Evolutionary conservation across 2,888 invertebrate genomes (phyloP).

Genomic region (Cheilosia pagana): DNA sequence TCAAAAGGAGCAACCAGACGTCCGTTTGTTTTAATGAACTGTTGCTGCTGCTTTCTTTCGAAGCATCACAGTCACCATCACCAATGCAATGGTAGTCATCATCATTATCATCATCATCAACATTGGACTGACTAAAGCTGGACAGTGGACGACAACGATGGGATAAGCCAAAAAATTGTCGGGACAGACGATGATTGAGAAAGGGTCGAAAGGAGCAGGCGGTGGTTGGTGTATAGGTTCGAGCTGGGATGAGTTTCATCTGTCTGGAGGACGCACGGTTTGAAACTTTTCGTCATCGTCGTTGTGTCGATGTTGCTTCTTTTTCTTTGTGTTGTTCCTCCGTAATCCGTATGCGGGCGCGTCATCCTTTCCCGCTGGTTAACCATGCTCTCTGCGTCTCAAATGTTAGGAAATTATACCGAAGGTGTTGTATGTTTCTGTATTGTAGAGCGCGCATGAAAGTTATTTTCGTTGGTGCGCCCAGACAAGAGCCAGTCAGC

Average conservation of each 20-base stretch:
- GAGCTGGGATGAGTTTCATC: slow-evolving; percentile 29
- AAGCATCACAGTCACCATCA: slow-evolving; percentile 19
- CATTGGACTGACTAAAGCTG: slow-evolving; percentile 14
- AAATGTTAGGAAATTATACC: slow-evolving; percentile 35
- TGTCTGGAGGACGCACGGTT: slow-evolving; percentile 25
- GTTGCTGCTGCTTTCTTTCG: slow-evolving; percentile 46
- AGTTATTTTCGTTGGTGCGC: slow-evolving; percentile 22
- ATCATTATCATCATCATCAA: slow-evolving; percentile 2
- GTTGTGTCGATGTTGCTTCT: slow-evolving; percentile 12
- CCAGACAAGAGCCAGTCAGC: slow-evolving; percentile 59
- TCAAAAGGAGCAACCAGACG: slow-evolving; percentile 42
- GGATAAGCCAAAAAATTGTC: slow-evolving; percentile 55
- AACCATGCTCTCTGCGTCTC: not conserved
- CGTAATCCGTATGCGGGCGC: slow-evolving; percentile 11
- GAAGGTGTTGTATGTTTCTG: slow-evolving; percentile 48
- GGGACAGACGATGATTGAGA: slow-evolving; percentile 25
- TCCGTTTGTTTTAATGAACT: slow-evolving; percentile 42
- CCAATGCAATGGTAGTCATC: not conserved
- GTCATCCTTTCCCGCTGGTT: slow-evolving; percentile 16
- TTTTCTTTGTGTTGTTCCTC: slow-evolving; percentile 18
- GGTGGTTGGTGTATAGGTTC: slow-evolving; percentile 24
- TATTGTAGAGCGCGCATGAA: slow-evolving; percentile 10
- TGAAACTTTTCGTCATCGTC: slow-evolving; percentile 26
- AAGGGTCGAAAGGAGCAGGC: slow-evolving; percentile 31
- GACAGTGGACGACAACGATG: slow-evolving; percentile 29